These are phyloP conservation scores for Nomada fabriciana DNA, from an alignment of 2,888 invertebrate species.

Conservation along the genomic window DNA sequence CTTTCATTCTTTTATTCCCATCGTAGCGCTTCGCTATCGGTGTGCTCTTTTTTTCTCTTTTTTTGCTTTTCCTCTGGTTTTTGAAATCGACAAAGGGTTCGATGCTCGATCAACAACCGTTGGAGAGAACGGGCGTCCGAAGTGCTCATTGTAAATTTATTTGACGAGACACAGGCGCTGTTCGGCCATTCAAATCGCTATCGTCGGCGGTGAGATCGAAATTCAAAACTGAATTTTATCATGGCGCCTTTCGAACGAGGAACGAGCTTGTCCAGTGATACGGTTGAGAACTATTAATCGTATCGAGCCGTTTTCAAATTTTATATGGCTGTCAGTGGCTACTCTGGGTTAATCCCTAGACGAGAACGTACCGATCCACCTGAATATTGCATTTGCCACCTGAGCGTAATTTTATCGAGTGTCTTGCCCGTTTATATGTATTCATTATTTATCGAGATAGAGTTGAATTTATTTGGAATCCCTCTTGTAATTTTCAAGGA, in stretches of 20 bases:
- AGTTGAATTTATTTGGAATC: no score
- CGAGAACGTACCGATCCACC: background rate
- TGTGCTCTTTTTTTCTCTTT: background rate
- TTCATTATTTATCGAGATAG: no score
- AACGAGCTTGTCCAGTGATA: background rate
- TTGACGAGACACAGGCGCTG: slow-evolving; percentile 18
- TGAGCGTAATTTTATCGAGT: background rate
- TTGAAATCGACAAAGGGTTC: slow-evolving; percentile 26
- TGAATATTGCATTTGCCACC: background rate
- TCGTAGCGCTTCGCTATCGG: background rate
- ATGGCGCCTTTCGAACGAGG: background rate
- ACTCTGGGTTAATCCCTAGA: background rate
- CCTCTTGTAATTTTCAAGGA: no score
- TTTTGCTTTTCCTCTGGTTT: background rate
- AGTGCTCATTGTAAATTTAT: slow-evolving; percentile 51
- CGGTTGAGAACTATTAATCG: background rate
- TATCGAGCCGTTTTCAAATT: slow-evolving; percentile 1
- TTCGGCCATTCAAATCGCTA: slow-evolving; percentile 11
- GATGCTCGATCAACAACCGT: slow-evolving; percentile 34
- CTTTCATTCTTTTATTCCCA: slow-evolving; percentile 13
- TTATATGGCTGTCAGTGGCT: background rate
- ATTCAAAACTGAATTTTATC: slow-evolving; percentile 33
- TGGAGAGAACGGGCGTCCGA: slow-evolving; percentile 8
- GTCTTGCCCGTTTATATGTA: background rate
- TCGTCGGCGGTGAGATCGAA: slow-evolving; percentile 5